These are phyloP conservation scores for Proisotoma minuta DNA, from an alignment of 2,888 invertebrate genomes.

Conservation along the genomic window DNA sequence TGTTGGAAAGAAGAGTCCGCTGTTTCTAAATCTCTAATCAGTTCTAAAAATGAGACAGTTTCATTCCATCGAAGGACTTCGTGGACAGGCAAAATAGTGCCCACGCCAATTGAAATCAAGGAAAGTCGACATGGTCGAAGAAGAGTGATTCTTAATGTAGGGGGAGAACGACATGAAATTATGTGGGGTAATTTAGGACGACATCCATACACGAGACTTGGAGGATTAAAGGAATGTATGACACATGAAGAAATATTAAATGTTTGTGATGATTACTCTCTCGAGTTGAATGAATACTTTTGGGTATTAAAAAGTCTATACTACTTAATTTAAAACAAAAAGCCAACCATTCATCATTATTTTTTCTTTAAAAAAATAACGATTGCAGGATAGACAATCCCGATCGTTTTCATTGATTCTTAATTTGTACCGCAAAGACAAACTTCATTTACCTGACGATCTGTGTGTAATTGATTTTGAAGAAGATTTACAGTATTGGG, in stretches of 20 bases:
- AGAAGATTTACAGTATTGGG: conserved; percentile 34
- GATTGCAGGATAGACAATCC: conserved; percentile 19
- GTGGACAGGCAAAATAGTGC: background rate
- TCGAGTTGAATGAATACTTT: conserved; percentile 28
- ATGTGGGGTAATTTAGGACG: conserved; percentile 28
- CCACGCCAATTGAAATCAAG: conserved; percentile 13
- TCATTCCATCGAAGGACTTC: background rate
- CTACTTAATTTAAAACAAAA: background rate
- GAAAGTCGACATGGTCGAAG: conserved; percentile 18
- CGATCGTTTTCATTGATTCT: conserved; percentile 24
- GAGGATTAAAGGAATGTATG: conserved; percentile 21
- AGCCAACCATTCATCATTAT: background rate
- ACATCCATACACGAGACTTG: conserved; percentile 29
- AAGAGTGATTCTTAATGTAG: conserved; percentile 29
- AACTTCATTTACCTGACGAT: conserved; percentile 29
- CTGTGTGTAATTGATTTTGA: conserved; percentile 28
- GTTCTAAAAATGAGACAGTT: conserved; percentile 14
- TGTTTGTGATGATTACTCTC: conserved; percentile 28
- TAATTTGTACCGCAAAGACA: conserved; percentile 29
- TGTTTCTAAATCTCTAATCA: conserved; percentile 7
- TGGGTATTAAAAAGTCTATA: too few relatives aligned
- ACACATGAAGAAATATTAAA: conserved; percentile 20
- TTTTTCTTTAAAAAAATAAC: too few relatives aligned
- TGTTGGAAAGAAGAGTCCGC: background rate
- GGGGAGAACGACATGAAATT: conserved; percentile 34